Evolutionary conservation across 2,113 vertebrate species (phyloP).

Genomic region (Zosterops pallidus): DNA sequence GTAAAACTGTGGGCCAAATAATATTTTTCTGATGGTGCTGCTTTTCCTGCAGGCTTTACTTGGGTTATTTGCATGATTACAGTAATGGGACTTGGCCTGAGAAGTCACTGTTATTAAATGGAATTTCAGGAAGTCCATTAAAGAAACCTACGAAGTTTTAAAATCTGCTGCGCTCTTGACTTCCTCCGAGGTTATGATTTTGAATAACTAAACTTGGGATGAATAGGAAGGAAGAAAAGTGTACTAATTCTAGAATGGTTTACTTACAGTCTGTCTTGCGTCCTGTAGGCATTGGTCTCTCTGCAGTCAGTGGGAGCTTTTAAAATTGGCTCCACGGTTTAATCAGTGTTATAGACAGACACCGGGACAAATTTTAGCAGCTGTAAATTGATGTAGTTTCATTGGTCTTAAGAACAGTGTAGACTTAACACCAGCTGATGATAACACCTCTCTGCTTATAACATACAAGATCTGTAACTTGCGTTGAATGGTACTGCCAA

Average conservation of each 20-base stretch:
- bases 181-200: background rate
- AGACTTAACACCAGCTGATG: background rate
- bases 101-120: background rate
- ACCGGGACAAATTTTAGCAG: background rate
- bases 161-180: accelerated
- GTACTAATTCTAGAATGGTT: background rate
- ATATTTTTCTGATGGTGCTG: background rate
- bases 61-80: background rate
- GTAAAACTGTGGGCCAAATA: background rate
- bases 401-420: background rate
- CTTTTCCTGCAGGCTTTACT: background rate
- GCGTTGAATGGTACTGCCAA: background rate
- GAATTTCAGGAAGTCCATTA: background rate
- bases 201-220: background rate
- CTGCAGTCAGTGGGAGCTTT: background rate
- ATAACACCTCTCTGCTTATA: background rate
- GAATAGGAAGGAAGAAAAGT: accelerated
- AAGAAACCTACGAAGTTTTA: background rate
- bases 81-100: background rate
- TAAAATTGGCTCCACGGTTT: background rate
- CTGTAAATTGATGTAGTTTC: background rate
- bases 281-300: background rate
- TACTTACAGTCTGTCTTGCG: background rate
- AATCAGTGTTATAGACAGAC: background rate
- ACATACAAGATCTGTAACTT: background rate